Evolutionary conservation across 2,888 invertebrate species (phyloP).

Genomic region (Ctena decussata): DNA sequence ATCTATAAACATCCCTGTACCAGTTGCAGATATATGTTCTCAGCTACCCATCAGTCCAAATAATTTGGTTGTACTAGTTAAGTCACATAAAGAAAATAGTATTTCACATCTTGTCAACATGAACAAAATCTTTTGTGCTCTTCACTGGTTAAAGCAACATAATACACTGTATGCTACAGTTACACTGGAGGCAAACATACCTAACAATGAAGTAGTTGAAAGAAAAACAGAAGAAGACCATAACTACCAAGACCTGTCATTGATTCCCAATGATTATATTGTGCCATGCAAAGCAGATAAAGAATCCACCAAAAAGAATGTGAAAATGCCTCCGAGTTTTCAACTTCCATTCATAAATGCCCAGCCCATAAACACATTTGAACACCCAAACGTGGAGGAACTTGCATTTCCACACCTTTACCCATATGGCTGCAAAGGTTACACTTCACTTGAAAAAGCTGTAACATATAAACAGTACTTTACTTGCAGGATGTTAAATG

Average conservation of each 20-base stretch:
- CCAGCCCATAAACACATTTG: slow-evolving; percentile 40
- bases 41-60: neutral
- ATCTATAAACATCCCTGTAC: slow-evolving; percentile 37
- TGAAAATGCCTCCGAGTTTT: neutral
- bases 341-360: slow-evolving; percentile 24
- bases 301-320: neutral
- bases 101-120: neutral
- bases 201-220: too few species aligned
- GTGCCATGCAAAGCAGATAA: neutral
- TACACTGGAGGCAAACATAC: too few species aligned
- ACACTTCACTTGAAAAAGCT: neutral
- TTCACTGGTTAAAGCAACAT: neutral
- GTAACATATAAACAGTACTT: slow-evolving; percentile 35
- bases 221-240: too few species aligned
- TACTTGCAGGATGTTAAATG: slow-evolving; percentile 26
- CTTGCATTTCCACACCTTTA: slow-evolving; percentile 42
- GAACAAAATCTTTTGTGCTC: neutral
- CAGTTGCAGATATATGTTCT: slow-evolving; percentile 16
- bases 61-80: neutral
- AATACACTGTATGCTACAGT: too few species aligned
- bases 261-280: slow-evolving; percentile 36
- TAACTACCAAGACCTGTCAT: neutral
- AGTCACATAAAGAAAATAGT: neutral
- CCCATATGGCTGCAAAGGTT: slow-evolving; percentile 31
- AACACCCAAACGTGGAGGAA: slow-evolving; percentile 17